Percentiles rank a stretch among this genome's conserved stretches.
These are phyloP conservation scores for Cephonodes hylas DNA, from an alignment of 2,888 invertebrate genomes.

Conservation along the genomic window DNA sequence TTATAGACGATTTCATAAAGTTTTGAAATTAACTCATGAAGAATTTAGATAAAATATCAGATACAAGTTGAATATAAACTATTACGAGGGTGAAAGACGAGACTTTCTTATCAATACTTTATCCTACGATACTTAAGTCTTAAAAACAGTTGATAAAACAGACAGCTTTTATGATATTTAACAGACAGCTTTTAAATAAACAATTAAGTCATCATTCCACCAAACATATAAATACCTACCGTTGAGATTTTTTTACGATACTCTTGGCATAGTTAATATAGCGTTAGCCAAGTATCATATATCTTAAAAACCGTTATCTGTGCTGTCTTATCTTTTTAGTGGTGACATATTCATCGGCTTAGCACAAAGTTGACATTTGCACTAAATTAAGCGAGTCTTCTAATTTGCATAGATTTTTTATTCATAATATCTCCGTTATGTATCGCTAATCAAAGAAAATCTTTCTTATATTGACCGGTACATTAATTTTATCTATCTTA, in stretches of 20 bases:
- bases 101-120: too few relatives aligned
- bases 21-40: too few relatives aligned
- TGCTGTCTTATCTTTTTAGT: not conserved
- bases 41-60: too few relatives aligned
- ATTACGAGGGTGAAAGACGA: too few relatives aligned
- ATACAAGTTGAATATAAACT: too few relatives aligned
- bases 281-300: not conserved
- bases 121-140: too few relatives aligned
- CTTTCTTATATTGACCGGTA: too few relatives aligned
- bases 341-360: not conserved
- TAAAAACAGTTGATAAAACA: too few relatives aligned
- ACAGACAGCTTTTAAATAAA: too few relatives aligned
- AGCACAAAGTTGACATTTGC: not conserved
- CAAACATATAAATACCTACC: not conserved
- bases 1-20: too few relatives aligned
- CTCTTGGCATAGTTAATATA: not conserved
- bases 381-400: not conserved
- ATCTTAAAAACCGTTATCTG: not conserved
- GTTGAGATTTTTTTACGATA: not conserved
- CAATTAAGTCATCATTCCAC: not conserved
- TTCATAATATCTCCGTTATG: not conserved
- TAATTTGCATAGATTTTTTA: not conserved
- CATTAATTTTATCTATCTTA: too few relatives aligned
- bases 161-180: too few relatives aligned
- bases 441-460: not conserved